phyloP scores from a whole-genome alignment of 2,113 vertebrate species.

The Lipotes vexillifer region DNA sequence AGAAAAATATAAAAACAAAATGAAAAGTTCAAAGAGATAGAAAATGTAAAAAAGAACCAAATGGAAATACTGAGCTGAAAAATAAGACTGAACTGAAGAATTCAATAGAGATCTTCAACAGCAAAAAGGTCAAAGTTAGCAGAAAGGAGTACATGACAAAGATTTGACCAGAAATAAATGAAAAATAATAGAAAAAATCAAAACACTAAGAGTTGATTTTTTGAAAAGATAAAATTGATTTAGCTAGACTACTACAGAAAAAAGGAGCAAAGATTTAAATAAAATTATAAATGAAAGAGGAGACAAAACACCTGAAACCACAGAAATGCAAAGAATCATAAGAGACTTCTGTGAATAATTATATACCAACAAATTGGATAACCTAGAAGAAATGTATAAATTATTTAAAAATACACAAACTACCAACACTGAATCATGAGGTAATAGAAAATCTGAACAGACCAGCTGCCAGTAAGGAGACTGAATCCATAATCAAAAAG shows the following conservation, averaged over 20 bases:
- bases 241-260: background rate
- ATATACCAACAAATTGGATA: background rate
- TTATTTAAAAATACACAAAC: background rate
- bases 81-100: background rate
- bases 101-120: background rate
- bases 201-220: background rate
- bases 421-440: background rate
- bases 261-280: background rate
- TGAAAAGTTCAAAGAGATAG: background rate
- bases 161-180: background rate
- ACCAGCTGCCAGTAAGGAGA: background rate
- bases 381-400: background rate
- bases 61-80: background rate
- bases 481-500: background rate
- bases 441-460: background rate
- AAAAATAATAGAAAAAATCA: background rate
- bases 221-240: background rate
- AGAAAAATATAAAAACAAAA: background rate
- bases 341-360: background rate
- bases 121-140: background rate
- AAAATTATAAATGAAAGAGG: background rate
- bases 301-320: background rate
- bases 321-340: background rate
- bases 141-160: background rate
- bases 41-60: background rate